Evolutionary conservation across 2,797 vertebrate genomes (phyloP), one percentile per base, ranked within the genome.

Genomic region (Rhynchotus rufescens): DNA sequence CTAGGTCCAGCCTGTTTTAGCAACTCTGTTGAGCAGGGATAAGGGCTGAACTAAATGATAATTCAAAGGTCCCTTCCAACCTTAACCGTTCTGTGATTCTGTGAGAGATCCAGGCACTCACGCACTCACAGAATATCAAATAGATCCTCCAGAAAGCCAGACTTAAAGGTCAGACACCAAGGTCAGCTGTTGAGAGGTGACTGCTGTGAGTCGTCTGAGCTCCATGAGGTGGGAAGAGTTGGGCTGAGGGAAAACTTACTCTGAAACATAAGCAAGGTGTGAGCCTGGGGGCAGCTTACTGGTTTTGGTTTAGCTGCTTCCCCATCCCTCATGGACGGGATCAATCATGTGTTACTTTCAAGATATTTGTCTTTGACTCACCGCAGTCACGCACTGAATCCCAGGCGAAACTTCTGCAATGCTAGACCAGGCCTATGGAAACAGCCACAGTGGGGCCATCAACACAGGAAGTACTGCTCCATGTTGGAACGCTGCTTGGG

Each of bases 141-240:
- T 49, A 17, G 10, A 16, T 64, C 77, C 13, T 9, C 68, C 57
- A 45, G 32, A 17, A 95, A 92, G 57, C 23, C 11, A 78, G 38
- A 12, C 38, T 90, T 82, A 51, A 71, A 80, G 52, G n/a, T n/a
- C n/a, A n/a, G n/a, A 52, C 21, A 16, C 28, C 42, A 1, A 2
- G 12, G 40, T 9, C 0, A 7, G 59, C n/a, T 0, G 2, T 1
- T 0, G 3, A 42, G 30, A 47, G 17, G 38, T 68, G 47, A 22
- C n/a, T 42, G 47, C 38, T 64, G 77, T 4, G 4, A 16, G 49
- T 22, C 3, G 5, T 15, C 12, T 22, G 49, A 80, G 47, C 22
- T 44, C 44, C 28, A 42, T 42, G 47, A 0, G 0, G 9, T 23
- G 47, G 52, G 59, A 36, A 5, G 44, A 47, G 6, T 1, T 78